These are phyloP conservation scores for Neotoma lepida DNA, from an alignment of 2,113 vertebrate species.

Conservation along the genomic window DNA sequence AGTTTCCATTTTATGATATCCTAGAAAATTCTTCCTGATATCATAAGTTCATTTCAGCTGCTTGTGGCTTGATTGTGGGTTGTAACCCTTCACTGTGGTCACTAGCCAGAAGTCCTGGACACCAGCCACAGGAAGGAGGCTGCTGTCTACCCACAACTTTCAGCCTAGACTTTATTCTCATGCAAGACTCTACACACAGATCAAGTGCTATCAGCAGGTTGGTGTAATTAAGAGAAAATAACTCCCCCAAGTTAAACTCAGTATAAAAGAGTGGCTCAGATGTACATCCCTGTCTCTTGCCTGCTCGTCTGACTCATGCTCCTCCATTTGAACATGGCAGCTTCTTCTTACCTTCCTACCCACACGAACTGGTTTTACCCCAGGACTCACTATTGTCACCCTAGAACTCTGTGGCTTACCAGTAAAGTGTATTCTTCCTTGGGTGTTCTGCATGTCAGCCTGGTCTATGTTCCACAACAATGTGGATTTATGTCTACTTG, in stretches of 20 bases:
- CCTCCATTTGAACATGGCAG: neutral
- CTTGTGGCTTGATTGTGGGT: neutral
- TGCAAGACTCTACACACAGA: neutral
- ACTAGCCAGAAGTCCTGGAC: neutral
- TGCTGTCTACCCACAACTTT: neutral
- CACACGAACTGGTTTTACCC: neutral
- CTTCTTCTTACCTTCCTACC: neutral
- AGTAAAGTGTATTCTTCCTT: neutral
- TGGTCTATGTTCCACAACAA: neutral
- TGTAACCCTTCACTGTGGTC: neutral
- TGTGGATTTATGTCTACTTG: neutral
- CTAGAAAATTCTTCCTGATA: neutral
- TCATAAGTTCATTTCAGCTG: neutral
- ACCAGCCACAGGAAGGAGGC: neutral
- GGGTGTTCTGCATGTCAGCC: neutral
- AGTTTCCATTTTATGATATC: neutral
- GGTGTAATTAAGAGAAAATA: neutral
- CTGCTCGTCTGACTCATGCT: neutral
- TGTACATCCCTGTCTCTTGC: neutral
- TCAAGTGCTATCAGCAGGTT: neutral
- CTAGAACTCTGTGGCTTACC: neutral
- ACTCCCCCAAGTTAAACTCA: neutral
- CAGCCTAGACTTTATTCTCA: neutral
- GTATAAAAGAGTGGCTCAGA: neutral
- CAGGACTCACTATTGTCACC: neutral